phyloP scores from a whole-genome alignment of 2,113 vertebrate species.

The Pelecanoides urinatrix region DNA sequence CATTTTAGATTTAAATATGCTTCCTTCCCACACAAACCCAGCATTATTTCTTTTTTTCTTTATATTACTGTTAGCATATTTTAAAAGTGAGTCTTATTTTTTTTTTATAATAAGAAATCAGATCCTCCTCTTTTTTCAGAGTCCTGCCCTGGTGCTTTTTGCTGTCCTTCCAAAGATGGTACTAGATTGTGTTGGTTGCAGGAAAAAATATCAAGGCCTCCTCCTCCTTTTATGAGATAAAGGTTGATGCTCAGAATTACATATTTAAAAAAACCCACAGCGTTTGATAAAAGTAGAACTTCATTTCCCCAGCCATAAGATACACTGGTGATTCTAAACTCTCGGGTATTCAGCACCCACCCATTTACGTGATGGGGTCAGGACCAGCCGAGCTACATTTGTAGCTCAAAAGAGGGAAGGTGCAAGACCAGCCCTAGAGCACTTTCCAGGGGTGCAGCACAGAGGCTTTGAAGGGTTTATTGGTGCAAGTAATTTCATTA shows the following conservation, averaged over 20 bases:
- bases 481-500: neutral
- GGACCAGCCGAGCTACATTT: neutral
- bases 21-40: constrained; percentile 57
- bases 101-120: neutral
- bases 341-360: neutral
- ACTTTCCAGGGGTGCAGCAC: neutral
- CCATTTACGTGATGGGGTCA: neutral
- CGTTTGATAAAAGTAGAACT: neutral
- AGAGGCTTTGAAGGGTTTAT: too few relatives aligned
- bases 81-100: neutral
- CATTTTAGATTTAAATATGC: constrained; percentile 46
- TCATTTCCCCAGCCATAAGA: neutral
- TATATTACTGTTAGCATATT: neutral
- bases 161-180: neutral
- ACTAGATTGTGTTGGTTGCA: neutral
- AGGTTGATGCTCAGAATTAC: neutral
- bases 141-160: neutral
- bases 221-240: neutral
- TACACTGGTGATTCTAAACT: neutral
- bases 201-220: neutral
- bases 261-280: neutral
- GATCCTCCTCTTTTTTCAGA: neutral
- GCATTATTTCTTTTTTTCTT: constrained; percentile 14
- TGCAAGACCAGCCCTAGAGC: neutral
- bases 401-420: neutral